Evolutionary conservation across 2,113 vertebrate genomes (phyloP), one percentile per base, ranked within the genome.

Genomic region (Hyaena hyaena): DNA sequence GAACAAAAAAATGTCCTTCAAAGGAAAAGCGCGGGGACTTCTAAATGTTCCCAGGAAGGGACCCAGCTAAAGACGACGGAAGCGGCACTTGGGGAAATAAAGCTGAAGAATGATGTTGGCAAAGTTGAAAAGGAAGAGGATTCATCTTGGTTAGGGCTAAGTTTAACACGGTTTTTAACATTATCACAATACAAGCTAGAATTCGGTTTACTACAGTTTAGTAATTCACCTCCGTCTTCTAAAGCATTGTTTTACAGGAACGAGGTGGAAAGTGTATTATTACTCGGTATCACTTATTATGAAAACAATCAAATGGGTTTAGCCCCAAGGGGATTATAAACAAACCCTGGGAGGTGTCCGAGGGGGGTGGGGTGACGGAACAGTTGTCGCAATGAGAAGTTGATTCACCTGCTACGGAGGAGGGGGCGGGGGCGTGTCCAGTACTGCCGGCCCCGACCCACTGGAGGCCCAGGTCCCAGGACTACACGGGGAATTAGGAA

Each of bases 81-180:
- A 33, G 23, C 15, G 23, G 31, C 6, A 43, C 31, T 23, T 50
- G 48, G 2, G 0, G 3, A 76, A 73, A n/a, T 24, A 73, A 84
- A 68, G 50, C 21, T 7, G 4, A 86, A 63, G 35, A 69, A 17
- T 3, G 5, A 2, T 14, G 11, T 15, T 26, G 68, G 82, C 69
- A 53, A 63, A 63, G 61, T n/a, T 66, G 48, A 43, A 93, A 93
- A 90, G 90, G 39, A 76, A 83, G 73, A 17, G 7, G 80, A 81
- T 68, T 97, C 55, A 83, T 76, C 94, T 85, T 68, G 87, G 69
- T 83, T 58, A 17, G 39, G 65, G 26, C 45, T 86, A n/a, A 39
- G 0, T 63, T 90, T 81, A 55, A 87, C 88, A 91, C 76, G 23
- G 31, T 66, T 91, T 91, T 39, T 39, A 35, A 58, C 55, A 58